Evolutionary conservation across 1,140 invertebrate genomes (phyloP), one percentile per base, ranked within the genome.

Genomic region (Drosophila fuyamai): DNA sequence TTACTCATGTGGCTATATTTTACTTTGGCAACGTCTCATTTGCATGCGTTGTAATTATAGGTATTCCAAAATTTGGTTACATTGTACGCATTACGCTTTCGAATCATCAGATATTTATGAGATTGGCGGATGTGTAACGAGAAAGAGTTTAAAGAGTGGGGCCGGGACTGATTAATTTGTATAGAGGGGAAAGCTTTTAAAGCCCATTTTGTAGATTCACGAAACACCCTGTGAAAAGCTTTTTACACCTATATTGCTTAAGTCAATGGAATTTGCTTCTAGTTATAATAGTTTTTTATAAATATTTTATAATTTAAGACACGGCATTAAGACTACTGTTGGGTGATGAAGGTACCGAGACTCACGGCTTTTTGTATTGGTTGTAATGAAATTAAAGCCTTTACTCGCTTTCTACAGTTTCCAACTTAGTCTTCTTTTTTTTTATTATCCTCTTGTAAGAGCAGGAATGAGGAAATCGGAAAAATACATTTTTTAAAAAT

Each of bases 91-190:
- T 67, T 60, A 46, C 44, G 56, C 29, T 76, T 85, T 75, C 44
- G 46, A 67, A 86, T 62, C 85, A 86, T 76, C 79, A 86, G 70
- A 62, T 68, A 58, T 62, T 14, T 65, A 58, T 62, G 14, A 47
- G 7, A 12, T 50, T 55, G 23, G 23, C 29, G 44, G 35, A 29
- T 44, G 12, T n/a, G 16, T 41, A 14, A 14, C 23, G 29, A 7
- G 8, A 32, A 32, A 32, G 0, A 27, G 32, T 23, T 32, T 61
- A 47, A 40, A 18, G 10, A 23, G 76, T 36, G 36, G 10, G 43
- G 27, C 10, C 23, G 13, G 5, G 9, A 6, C 29, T 62, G 48
- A 67, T 54, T 60, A 43, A 35, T 59, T 29, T 44, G 9, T 32
- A 10, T 16, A 0, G 10, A 36, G 6, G 4, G 9, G 5, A 56